Evolutionary conservation across 2,113 vertebrate species (phyloP).

Genomic region (Pogonocichla stellata): DNA sequence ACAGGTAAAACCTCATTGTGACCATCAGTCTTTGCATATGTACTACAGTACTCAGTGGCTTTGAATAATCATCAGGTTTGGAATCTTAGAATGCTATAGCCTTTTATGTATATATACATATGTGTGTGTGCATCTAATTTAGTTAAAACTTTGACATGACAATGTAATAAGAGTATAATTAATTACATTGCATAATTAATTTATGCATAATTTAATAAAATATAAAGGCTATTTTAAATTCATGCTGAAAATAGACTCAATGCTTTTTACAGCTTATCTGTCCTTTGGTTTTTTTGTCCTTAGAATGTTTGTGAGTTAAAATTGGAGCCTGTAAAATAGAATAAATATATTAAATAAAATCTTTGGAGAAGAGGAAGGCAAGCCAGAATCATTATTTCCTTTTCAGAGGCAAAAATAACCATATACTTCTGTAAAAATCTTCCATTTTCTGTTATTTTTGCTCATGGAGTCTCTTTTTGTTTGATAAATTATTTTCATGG

Average conservation of each 20-base stretch:
- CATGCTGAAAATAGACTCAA: neutral
- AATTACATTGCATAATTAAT: neutral
- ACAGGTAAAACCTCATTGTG: neutral
- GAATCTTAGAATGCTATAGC: neutral
- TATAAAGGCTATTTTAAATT: conserved; percentile 21
- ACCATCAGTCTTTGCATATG: neutral
- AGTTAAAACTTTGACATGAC: neutral
- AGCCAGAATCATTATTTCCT: neutral
- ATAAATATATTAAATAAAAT: neutral
- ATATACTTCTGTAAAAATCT: neutral
- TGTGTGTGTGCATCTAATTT: neutral
- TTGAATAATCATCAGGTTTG: neutral
- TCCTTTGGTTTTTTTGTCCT: neutral
- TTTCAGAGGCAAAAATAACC: neutral
- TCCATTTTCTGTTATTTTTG: neutral
- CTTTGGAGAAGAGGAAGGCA: neutral
- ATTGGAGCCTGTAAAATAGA: neutral
- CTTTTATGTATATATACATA: too few species aligned
- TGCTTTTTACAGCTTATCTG: neutral
- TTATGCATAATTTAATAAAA: neutral
- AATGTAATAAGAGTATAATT: neutral
- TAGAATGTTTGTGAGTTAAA: neutral
- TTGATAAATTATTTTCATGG: neutral
- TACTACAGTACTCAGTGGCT: neutral
- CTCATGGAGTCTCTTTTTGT: neutral